These are phyloP conservation scores for Stenodema calcarata DNA, from an alignment of 2,888 invertebrate species.

Conservation along the genomic window DNA sequence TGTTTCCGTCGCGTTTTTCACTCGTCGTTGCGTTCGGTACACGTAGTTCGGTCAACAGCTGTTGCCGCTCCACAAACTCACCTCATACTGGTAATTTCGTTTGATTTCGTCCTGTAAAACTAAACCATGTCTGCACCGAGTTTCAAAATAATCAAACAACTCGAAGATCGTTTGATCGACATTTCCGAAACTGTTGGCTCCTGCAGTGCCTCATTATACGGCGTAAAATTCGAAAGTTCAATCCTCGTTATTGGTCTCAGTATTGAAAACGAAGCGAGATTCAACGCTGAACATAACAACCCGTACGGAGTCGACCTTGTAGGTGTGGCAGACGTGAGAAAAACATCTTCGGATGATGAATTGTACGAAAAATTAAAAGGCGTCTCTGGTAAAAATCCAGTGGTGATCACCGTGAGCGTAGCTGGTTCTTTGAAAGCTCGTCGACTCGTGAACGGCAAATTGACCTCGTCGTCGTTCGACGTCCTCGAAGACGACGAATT, in stretches of 20 bases:
- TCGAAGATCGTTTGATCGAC: slow-evolving; percentile 10
- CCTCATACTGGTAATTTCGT: background rate
- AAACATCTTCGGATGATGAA: background rate
- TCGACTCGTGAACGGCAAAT: background rate
- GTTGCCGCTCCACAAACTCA: background rate
- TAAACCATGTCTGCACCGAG: background rate
- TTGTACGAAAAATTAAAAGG: slow-evolving; percentile 14
- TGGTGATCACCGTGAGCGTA: background rate
- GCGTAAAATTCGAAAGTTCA: background rate
- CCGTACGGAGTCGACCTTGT: slow-evolving; percentile 12
- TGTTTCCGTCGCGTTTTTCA: background rate
- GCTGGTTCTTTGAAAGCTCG: slow-evolving; percentile 1
- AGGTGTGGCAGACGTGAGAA: slow-evolving; percentile 8
- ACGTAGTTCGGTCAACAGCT: background rate
- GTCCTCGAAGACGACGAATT: slow-evolving; percentile 35
- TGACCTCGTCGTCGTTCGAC: background rate
- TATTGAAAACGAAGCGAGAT: background rate
- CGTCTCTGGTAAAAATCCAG: background rate
- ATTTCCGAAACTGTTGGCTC: slow-evolving; percentile 23
- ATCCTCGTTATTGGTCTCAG: slow-evolving; percentile 4
- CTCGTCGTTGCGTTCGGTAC: background rate
- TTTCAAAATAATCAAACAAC: slow-evolving; percentile 32
- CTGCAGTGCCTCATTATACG: slow-evolving; percentile 18
- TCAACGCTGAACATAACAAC: slow-evolving; percentile 2
- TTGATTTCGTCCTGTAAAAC: background rate